These are phyloP conservation scores for Torymus auratus DNA, from an alignment of 2,888 invertebrate species.

Conservation along the genomic window DNA sequence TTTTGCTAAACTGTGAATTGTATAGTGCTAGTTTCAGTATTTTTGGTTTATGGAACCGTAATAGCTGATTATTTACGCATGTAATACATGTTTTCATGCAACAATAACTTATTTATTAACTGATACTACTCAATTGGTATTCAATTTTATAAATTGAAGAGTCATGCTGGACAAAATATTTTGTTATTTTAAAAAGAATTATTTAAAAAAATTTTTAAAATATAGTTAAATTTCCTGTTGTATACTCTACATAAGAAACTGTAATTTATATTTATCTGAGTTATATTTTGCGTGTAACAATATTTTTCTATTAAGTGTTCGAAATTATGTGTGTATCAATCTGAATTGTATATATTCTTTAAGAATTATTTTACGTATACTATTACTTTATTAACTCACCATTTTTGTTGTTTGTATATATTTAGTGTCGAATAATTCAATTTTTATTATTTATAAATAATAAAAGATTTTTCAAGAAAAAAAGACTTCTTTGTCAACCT, in stretches of 20 bases:
- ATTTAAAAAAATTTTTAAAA: neutral
- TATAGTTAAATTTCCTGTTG: conserved; percentile 18
- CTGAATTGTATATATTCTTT: conserved; percentile 53
- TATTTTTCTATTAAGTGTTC: conserved; percentile 32
- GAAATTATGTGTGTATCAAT: conserved; percentile 11
- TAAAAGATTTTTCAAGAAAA: conserved; percentile 35
- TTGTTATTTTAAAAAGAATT: conserved; percentile 12
- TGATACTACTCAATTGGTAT: conserved; percentile 11
- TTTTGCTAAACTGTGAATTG: neutral
- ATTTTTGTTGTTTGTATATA: conserved; percentile 53
- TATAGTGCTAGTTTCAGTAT: neutral
- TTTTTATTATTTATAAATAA: conserved; percentile 55
- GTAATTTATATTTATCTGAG: conserved; percentile 23
- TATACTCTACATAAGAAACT: conserved; percentile 1
- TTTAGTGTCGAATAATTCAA: conserved; percentile 46
- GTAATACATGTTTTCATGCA: neutral
- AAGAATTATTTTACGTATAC: conserved; percentile 34
- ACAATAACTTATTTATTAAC: conserved; percentile 10
- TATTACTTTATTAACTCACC: conserved; percentile 20
- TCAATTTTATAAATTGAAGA: conserved; percentile 10
- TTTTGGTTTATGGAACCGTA: neutral
- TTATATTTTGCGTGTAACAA: neutral
- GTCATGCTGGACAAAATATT: neutral
- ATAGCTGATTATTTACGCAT: neutral
- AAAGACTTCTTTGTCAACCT: neutral